Conservation (phyloP, 2,888 invertebrate genomes). For the Ophion ellenae region DNA sequence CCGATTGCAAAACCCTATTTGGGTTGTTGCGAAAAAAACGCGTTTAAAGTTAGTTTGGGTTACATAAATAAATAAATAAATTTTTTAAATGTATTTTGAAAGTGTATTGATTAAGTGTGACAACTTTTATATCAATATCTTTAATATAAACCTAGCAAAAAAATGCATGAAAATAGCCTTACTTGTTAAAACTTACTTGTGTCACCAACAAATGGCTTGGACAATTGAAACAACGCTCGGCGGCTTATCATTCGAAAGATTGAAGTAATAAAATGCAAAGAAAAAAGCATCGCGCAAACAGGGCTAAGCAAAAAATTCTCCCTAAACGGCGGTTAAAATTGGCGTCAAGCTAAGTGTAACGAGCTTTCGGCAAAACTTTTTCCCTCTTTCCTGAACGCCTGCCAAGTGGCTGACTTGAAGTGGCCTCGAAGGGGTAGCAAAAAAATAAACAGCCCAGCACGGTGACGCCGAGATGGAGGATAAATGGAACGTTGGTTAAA, state of each 20-base stretch:
- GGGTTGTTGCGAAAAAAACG: no score
- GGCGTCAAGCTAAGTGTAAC: constrained; percentile 77
- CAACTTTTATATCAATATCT: no score
- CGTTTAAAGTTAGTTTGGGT: no score
- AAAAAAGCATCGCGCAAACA: constrained; percentile 11
- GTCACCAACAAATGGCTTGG: no score
- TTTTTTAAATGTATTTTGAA: no score
- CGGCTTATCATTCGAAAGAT: neutral
- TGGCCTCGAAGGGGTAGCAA: constrained; percentile 55
- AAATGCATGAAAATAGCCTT: no score
- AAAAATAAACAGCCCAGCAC: constrained; percentile 56
- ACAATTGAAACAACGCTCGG: neutral
- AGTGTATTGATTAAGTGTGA: no score
- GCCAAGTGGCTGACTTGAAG: constrained; percentile 76
- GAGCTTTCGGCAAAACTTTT: constrained; percentile 78
- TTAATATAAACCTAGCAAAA: no score
- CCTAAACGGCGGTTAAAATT: constrained; percentile 76
- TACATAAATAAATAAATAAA: no score
- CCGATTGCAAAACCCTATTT: no score
- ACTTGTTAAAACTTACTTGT: no score
- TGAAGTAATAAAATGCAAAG: neutral
- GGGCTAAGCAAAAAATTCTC: constrained; percentile 62
- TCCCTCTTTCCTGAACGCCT: constrained; percentile 76
- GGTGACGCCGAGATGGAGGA: constrained; percentile 54
- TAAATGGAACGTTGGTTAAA: constrained; percentile 51